phyloP scores from a whole-genome alignment of 2,888 invertebrate genomes.

The Drosophila macrospina region DNA sequence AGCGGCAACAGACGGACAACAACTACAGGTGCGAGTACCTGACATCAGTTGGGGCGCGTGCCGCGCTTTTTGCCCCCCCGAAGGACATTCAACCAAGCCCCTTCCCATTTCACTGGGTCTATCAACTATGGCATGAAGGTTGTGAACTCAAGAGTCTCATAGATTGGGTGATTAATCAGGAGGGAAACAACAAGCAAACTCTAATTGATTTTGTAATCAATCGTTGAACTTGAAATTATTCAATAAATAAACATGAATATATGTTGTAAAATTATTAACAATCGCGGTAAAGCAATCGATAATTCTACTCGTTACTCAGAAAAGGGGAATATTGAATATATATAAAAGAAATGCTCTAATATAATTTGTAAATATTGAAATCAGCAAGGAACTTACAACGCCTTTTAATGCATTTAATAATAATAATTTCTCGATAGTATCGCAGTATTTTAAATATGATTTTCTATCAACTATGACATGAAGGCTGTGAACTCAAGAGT shows the following conservation, averaged over 20 bases:
- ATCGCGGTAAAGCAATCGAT: background rate
- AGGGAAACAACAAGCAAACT: background rate
- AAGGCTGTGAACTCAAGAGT: constrained; percentile 3
- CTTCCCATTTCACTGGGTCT: background rate
- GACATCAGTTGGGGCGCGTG: constrained; percentile 11
- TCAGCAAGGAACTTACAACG: no score
- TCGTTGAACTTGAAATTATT: background rate
- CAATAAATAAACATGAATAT: background rate
- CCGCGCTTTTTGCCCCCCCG: constrained; percentile 16
- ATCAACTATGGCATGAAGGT: background rate
- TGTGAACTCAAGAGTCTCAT: background rate
- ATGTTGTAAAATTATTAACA: background rate
- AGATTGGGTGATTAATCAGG: background rate
- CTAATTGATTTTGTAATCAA: background rate
- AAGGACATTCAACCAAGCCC: constrained; percentile 49
- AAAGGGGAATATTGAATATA: background rate
- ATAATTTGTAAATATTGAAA: background rate
- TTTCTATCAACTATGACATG: background rate
- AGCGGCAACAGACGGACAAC: background rate
- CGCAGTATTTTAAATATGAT: no score
- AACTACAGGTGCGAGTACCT: background rate
- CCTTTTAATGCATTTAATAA: no score
- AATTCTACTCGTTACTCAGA: no score
- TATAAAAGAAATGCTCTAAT: background rate
- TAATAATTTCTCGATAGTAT: no score